phyloP scores from a whole-genome alignment of 2,888 invertebrate genomes.

The Colletes collaris region DNA sequence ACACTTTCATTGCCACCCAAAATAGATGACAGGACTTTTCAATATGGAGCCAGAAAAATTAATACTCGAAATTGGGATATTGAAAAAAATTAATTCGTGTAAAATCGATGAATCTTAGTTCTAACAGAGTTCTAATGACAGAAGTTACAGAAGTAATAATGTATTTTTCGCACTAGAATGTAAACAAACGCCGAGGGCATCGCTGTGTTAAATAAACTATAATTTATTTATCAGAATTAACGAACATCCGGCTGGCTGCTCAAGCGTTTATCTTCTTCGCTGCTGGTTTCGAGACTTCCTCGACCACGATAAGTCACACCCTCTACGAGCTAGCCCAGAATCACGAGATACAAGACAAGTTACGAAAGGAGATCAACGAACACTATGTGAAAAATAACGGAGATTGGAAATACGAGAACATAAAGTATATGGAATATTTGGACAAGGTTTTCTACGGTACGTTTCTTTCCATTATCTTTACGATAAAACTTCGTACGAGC shows the following conservation, averaged over 20 bases:
- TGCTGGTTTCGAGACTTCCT: constrained; percentile 75
- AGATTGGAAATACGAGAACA: constrained; percentile 79
- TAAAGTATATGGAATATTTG: constrained; percentile 82
- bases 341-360: constrained; percentile 67
- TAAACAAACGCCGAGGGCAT: too few relatives aligned
- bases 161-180: too few relatives aligned
- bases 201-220: too few relatives aligned
- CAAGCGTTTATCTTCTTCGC: constrained; percentile 72
- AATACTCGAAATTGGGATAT: too few relatives aligned
- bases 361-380: constrained; percentile 66
- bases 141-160: too few relatives aligned
- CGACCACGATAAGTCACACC: constrained; percentile 70
- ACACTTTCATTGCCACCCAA: too few relatives aligned
- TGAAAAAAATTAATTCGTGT: too few relatives aligned
- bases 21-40: too few relatives aligned
- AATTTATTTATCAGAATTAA: constrained; percentile 63
- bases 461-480: neutral
- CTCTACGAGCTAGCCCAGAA: constrained; percentile 71
- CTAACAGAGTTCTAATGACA: too few relatives aligned
- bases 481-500: too few relatives aligned
- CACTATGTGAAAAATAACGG: constrained; percentile 70
- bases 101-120: too few relatives aligned
- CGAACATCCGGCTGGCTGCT: constrained; percentile 64
- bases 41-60: too few relatives aligned
- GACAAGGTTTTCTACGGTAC: constrained; percentile 81